These are phyloP conservation scores for Agriotes lineatus DNA, from an alignment of 2,888 invertebrate species.

Conservation along the genomic window DNA sequence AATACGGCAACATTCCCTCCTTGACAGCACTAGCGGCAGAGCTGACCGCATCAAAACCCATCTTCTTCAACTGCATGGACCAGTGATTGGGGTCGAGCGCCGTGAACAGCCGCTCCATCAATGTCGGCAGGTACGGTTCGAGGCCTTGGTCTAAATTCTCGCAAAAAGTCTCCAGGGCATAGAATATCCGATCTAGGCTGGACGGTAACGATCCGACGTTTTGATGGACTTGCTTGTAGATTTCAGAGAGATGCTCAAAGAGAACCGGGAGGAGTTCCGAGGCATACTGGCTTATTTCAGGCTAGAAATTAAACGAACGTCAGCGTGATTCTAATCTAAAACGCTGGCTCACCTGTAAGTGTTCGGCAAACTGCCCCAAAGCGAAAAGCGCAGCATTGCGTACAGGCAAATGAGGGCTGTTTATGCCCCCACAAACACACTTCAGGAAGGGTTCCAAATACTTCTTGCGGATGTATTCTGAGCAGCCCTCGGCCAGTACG, in stretches of 20 bases:
- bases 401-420: constrained; percentile 73
- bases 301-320: constrained; percentile 68
- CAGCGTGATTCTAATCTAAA: too few relatives aligned
- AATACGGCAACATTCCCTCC: constrained; percentile 78
- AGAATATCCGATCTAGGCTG: constrained; percentile 80
- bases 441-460: constrained; percentile 78
- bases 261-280: constrained; percentile 79
- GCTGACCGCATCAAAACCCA: constrained; percentile 78
- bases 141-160: constrained; percentile 82
- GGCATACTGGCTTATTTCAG: constrained; percentile 81
- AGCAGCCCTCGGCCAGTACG: constrained; percentile 83
- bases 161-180: constrained; percentile 84
- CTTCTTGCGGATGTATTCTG: constrained; percentile 79
- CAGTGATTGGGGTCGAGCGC: constrained; percentile 70
- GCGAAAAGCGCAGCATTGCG: constrained; percentile 84
- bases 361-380: constrained; percentile 84
- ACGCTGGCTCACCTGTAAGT: constrained; percentile 74
- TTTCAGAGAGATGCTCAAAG: constrained; percentile 76
- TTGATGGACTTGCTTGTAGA: constrained; percentile 71
- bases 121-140: constrained; percentile 76
- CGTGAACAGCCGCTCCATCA: constrained; percentile 79
- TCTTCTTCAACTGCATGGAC: constrained; percentile 74
- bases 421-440: constrained; percentile 78
- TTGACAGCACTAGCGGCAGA: constrained; percentile 79
- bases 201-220: constrained; percentile 72